Percentiles rank a stretch among this genome's conserved stretches.
Evolutionary conservation across 2,797 vertebrate genomes (phyloP).

Genomic region (Iguana delicatissima): DNA sequence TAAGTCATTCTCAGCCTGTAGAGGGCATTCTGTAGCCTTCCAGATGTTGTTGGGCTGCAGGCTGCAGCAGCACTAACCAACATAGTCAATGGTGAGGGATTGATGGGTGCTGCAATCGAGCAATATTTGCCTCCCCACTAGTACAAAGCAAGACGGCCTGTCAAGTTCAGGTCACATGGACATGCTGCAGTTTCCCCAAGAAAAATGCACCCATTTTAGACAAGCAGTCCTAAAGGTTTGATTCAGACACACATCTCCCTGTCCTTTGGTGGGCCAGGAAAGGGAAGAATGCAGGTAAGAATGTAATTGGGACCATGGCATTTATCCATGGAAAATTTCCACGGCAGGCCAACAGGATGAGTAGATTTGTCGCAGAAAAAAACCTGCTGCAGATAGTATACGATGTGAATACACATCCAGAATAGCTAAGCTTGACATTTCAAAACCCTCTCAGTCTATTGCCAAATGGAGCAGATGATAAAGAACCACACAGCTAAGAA

Average conservation of each 20-base stretch:
- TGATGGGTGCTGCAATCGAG: background rate
- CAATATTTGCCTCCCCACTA: background rate
- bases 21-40: background rate
- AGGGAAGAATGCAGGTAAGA: background rate
- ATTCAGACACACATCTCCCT: background rate
- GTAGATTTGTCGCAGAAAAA: background rate
- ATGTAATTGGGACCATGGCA: background rate
- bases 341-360: background rate
- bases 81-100: background rate
- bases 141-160: background rate
- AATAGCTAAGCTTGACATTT: conserved; percentile 14
- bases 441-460: conserved; percentile 15
- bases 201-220: background rate
- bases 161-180: too few species aligned
- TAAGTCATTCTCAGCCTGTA: background rate
- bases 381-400: background rate
- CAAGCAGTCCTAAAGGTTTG: background rate
- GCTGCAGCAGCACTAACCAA: background rate
- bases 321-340: background rate
- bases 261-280: background rate
- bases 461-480: conserved; percentile 12
- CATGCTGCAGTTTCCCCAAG: background rate
- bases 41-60: background rate
- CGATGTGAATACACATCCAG: background rate
- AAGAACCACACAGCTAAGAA: background rate